Base-by-base conservation (phyloP, 2,113 vertebrate genomes). In the Sturnus vulgaris region DNA sequence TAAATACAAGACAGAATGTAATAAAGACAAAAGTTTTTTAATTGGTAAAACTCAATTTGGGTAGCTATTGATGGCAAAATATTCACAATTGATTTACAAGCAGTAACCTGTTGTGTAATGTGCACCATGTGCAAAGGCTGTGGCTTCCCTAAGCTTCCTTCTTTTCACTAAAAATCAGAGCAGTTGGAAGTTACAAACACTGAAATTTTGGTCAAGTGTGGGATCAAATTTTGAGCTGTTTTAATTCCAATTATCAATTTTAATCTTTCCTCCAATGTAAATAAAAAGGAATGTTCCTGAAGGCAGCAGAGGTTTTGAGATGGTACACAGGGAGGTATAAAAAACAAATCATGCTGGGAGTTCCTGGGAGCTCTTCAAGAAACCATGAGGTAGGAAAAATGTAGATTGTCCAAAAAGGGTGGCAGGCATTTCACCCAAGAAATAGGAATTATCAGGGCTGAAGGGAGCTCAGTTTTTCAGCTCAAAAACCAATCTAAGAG, bases 131-230 rank as follows among this genome's bases (percentile, higher is more conserved):
- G 12, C 42, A 63, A 68, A 71, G 53, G 13, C 33, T 55, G 21
- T 46, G 42, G 53, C 44, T 91, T 50, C 47, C 39, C 33, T 21
- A 21, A 46, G 44, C 44, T 46, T 46, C 50, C 25, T 15, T 25
- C 24, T 49, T 13, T 25, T 3, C 52, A 44, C 33, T 39, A 35
- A 49, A 81, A 82, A 57, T 12, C 14, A 56, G 18, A 87, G 60
- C 44, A 60, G 40, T 0, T 72, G 42, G 14, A 78, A 85, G 47
- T 46, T 25, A 39, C 7, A 86, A 59, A 68, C 57, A n/a, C 15
- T 9, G 25, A 79, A 42, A 59, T 65, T 37, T 61, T 61, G n/a
- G 40, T 35, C 0, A 0, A 55, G 4, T 25, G 28, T 1, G 4
- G 33, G 53, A 79, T 52, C 15, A 47, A 4, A 47, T 61, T 90